phyloP scores from a whole-genome alignment of 2,797 vertebrate species.

The Amazona finschi region DNA sequence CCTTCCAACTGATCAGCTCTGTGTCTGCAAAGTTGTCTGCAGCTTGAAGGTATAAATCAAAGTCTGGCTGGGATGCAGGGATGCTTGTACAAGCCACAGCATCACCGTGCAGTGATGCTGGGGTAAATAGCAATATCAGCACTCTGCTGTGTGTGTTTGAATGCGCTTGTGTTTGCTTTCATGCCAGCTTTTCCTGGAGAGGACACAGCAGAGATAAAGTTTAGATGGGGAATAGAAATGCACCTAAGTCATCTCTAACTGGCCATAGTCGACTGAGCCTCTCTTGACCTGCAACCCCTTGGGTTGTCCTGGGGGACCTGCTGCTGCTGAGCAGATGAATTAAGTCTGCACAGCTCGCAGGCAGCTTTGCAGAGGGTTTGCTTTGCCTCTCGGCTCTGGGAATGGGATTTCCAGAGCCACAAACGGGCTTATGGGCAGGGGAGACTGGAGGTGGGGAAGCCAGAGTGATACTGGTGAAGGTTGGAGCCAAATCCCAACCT shows the following conservation, averaged over 20 bases:
- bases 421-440: background rate
- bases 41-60: background rate
- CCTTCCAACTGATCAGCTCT: fast-evolving
- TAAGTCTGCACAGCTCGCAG: background rate
- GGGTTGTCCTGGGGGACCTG: conserved; percentile 10
- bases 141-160: background rate
- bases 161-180: background rate
- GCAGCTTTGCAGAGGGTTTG: background rate
- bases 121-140: background rate
- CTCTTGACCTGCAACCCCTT: conserved; percentile 10
- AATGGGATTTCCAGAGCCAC: background rate
- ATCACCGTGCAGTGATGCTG: fast-evolving
- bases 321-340: background rate
- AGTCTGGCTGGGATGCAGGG: background rate
- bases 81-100: background rate
- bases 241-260: background rate
- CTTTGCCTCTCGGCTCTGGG: background rate
- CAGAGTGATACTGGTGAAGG: background rate
- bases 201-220: background rate
- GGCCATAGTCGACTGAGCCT: conserved; percentile 1
- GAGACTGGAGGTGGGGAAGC: background rate
- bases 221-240: background rate
- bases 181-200: background rate
- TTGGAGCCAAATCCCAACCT: background rate
- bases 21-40: background rate